Conservation (phyloP, 2,797 vertebrate species). For the Melanotaenia maccullochi region DNA sequence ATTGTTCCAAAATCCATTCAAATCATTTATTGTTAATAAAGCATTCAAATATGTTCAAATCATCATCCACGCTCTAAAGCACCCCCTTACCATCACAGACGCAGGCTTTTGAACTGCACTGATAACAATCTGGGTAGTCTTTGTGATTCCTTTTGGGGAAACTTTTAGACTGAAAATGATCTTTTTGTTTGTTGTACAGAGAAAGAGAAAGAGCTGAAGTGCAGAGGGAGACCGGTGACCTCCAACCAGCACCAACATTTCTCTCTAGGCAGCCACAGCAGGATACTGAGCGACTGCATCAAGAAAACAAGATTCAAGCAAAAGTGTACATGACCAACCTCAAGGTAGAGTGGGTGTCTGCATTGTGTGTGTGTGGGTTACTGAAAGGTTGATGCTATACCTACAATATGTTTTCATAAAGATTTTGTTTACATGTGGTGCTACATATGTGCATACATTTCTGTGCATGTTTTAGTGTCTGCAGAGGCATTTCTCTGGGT, state of each 20-base stretch:
- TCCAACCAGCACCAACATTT: conserved; percentile 38
- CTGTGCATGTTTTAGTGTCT: conserved; percentile 81
- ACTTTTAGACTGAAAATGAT: background rate
- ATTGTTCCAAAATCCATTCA: background rate
- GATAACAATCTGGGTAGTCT: background rate
- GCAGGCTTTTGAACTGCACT: background rate
- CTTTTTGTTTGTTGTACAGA: conserved; percentile 73
- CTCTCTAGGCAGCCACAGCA: conserved; percentile 44
- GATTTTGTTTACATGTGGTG: background rate
- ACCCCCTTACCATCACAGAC: background rate
- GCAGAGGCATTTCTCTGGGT: conserved; percentile 90
- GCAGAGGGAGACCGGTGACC: conserved; percentile 44
- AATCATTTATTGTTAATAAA: background rate
- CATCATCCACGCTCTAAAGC: background rate
- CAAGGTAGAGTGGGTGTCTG: conserved; percentile 70
- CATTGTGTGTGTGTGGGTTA: background rate
- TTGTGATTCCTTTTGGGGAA: background rate
- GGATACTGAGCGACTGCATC: conserved; percentile 47
- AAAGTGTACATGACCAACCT: conserved; percentile 71
- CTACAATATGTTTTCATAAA: background rate
- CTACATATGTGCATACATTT: background rate
- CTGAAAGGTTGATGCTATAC: background rate
- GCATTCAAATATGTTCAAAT: background rate
- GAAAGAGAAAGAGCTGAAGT: conserved; percentile 76
- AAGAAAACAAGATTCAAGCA: conserved; percentile 64